These are phyloP conservation scores for Congeria kusceri DNA, from an alignment of 2,888 invertebrate species.

Conservation along the genomic window DNA sequence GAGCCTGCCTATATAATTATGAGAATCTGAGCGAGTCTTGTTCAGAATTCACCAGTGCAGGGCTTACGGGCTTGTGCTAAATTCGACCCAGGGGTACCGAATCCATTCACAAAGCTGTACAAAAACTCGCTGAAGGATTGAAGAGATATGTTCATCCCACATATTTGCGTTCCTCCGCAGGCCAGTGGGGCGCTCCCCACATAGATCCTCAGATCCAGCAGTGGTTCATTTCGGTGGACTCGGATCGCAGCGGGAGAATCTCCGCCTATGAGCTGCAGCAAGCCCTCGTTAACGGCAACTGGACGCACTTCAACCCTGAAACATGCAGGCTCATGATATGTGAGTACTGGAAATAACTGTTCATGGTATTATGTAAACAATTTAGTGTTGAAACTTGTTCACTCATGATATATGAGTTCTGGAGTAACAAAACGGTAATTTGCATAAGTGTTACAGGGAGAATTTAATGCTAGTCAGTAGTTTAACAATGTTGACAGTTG, in stretches of 20 bases:
- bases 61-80: too few relatives aligned
- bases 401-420: background rate
- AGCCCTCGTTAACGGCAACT: constrained; percentile 94
- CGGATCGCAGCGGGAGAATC: constrained; percentile 93
- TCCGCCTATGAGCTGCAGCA: constrained; percentile 91
- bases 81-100: too few relatives aligned
- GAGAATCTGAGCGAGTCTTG: too few relatives aligned
- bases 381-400: background rate
- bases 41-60: too few relatives aligned
- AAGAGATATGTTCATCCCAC: too few relatives aligned
- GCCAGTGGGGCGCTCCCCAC: constrained; percentile 57
- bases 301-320: constrained; percentile 92
- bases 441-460: too few relatives aligned
- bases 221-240: constrained; percentile 94
- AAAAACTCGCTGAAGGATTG: too few relatives aligned
- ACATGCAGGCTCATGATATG: constrained; percentile 95
- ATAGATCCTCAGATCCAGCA: constrained; percentile 91
- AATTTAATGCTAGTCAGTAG: too few relatives aligned
- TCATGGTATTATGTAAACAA: background rate
- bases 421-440: too few relatives aligned
- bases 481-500: too few relatives aligned
- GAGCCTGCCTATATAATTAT: too few relatives aligned
- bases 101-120: too few relatives aligned
- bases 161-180: background rate
- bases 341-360: constrained; percentile 84